Evolutionary conservation across 2,113 vertebrate genomes (phyloP), one percentile per base, ranked within the genome.

Genomic region (Cardinalis cardinalis): DNA sequence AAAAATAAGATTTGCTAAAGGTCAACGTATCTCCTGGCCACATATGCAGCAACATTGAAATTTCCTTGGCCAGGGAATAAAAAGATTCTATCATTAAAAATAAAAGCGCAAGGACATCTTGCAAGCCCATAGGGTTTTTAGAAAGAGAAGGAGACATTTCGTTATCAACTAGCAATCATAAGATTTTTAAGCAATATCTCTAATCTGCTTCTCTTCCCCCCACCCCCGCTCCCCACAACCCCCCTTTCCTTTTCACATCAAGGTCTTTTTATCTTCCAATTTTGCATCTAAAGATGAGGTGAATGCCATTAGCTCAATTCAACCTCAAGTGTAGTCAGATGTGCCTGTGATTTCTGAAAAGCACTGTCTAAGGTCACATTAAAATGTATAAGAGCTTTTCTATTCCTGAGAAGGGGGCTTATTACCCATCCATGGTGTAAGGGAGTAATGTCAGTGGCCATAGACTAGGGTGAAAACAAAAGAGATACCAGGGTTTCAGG

Each of bases 71-170:
- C 97, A 97, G 95, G 97, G 98, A 98, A 98, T 98, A 98, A 98
- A 98, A 98, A 98, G 98, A 99, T 98, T 97, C 97, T 98, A 98
- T 98, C 98, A 97, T 97, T 97, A 98, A 98, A 98, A 98, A 98
- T 98, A 97, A 98, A 98, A 97, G 97, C 89, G 3, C 87, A 91
- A 96, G 97, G 97, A 97, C 97, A 97, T 97, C 96, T 97, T 97
- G 90, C 66, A 94, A 96, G 95, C 97, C 97, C 96, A 93, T 83
- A 96, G 96, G 96, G 97, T 97, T 95, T 96, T 96, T 90, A 97
- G 97, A 97, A 96, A 97, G 96, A 97, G 92, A 95, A 89, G 95
- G 95, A 98, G 97, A 97, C 97, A 98, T 98, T 98, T 98, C 95
- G 93, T 97, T 98, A 98, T 98, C 98, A 96, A 95, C 87, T 92